phyloP scores from a whole-genome alignment of 2,888 invertebrate species.

The Agrilus biguttatus region DNA sequence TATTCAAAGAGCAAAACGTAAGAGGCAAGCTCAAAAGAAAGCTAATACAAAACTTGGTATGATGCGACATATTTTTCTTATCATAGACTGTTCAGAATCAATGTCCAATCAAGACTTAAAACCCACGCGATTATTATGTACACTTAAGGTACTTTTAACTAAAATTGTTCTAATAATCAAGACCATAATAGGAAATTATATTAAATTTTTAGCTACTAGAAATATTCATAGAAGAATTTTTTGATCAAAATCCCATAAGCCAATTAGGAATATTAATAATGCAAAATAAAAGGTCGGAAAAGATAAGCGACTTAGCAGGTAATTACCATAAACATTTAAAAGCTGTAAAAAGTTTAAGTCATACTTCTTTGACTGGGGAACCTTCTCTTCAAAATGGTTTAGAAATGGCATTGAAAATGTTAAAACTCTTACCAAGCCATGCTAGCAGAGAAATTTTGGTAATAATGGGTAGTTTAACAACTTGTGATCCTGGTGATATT shows the following conservation, averaged over 20 bases:
- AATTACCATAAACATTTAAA: constrained; percentile 68
- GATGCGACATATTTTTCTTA: constrained; percentile 92
- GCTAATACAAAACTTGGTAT: constrained; percentile 83
- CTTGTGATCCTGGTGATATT: constrained; percentile 94
- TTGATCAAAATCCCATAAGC: constrained; percentile 97
- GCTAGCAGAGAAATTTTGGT: constrained; percentile 88
- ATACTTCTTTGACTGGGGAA: constrained; percentile 68
- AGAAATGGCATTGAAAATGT: constrained; percentile 70
- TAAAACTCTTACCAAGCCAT: constrained; percentile 83
- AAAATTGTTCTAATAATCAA: not conserved
- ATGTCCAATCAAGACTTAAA: constrained; percentile 94
- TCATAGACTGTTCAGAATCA: constrained; percentile 86
- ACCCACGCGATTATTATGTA: constrained; percentile 78
- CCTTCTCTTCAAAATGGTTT: constrained; percentile 93
- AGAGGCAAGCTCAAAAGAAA: constrained; percentile 53
- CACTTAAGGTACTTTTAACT: constrained; percentile 53
- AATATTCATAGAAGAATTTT: constrained; percentile 90
- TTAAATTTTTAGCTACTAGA: constrained; percentile 59
- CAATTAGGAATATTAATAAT: constrained; percentile 87
- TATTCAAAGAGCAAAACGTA: constrained; percentile 77
- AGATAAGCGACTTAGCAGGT: constrained; percentile 80
- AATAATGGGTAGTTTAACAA: constrained; percentile 85
- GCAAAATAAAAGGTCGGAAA: constrained; percentile 88
- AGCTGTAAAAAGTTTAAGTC: constrained; percentile 46
- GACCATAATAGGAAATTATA: not conserved